Evolutionary conservation across 1,140 invertebrate genomes (phyloP).

Genomic region (Dinoponera quadriceps): DNA sequence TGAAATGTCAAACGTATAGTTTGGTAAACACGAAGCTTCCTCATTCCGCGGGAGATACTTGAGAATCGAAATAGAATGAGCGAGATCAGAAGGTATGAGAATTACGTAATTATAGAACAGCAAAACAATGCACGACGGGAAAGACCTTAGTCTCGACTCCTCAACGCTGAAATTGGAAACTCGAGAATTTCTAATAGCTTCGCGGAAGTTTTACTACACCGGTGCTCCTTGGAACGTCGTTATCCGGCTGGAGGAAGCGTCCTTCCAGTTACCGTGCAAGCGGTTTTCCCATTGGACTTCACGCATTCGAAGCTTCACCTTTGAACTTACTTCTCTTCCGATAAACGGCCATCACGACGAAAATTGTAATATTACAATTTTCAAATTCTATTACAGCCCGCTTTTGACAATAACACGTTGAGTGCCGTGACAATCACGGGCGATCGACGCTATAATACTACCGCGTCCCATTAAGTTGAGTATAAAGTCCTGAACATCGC

Average conservation of each 20-base stretch:
- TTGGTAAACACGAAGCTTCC: background rate
- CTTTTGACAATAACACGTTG: too few species aligned
- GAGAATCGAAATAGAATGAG: background rate
- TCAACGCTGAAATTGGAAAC: slow-evolving; percentile 26
- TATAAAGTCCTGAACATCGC: too few species aligned
- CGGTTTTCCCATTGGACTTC: background rate
- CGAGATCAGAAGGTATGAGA: background rate
- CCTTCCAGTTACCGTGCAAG: background rate
- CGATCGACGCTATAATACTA: too few species aligned
- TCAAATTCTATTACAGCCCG: too few species aligned
- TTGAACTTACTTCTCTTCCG: slow-evolving; percentile 26
- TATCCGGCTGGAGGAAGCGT: background rate
- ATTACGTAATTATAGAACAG: slow-evolving; percentile 20
- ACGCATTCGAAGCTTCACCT: slow-evolving; percentile 11
- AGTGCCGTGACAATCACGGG: too few species aligned
- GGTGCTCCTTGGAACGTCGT: background rate
- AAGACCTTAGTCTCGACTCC: slow-evolving; percentile 11
- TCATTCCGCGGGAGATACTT: background rate
- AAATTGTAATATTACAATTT: too few species aligned
- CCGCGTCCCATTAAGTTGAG: too few species aligned
- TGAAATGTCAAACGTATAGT: background rate
- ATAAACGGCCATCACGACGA: too few species aligned
- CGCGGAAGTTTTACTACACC: slow-evolving; percentile 32
- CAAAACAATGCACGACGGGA: background rate
- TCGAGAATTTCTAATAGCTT: slow-evolving; percentile 16